Evolutionary conservation across 64 coral and sea anemone species (phyloP), one percentile per base, ranked within the genome.

Genomic region (Platygyra sinensis): DNA sequence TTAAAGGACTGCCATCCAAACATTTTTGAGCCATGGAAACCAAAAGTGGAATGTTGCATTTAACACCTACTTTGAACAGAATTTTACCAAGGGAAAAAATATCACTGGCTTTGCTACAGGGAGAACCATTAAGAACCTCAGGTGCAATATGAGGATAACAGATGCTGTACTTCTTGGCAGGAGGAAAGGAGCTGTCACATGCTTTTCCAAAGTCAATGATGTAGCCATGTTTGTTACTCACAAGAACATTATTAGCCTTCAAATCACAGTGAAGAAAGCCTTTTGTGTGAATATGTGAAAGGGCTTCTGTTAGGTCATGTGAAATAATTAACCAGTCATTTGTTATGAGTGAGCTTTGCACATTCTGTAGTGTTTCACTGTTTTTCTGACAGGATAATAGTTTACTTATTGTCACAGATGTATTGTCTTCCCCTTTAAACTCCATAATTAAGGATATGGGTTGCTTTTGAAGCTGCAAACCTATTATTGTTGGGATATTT

Each of bases 171-270:
- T 90, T 94, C 38, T 90, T 87, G 13, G 75, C 82, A 25, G 80
- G 17, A 19, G 83, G 75, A 2, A 52, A 17, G 2, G 19, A 33
- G 10, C 69, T 60, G 4, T 51, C 12, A 73, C 88, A 81, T 51
- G 82, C 75, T 86, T 94, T 90, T 90, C 93, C 88, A 42, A 90
- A 87, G 51, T 94, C 93, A 52, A 91, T 90, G 16, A 51, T 93
- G 33, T 79, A 90, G 0, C 80, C 93, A 67, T 76, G 69, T 6
- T 89, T 74, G 8, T 94, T 61, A 19, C 13, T 31, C 22, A 89
- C 67, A 57, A 90, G 39, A 19, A 90, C 55, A 54, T 93, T 93
- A 30, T 91, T 82, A 16, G 62, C 28, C 52, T 87, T 93, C 0
- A 93, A 72, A 60, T 93, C 86, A 74, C 76, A 88, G 52, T 88